These are phyloP conservation scores for Chlorops oryzae DNA, from an alignment of 1,140 invertebrate species.

Conservation along the genomic window DNA sequence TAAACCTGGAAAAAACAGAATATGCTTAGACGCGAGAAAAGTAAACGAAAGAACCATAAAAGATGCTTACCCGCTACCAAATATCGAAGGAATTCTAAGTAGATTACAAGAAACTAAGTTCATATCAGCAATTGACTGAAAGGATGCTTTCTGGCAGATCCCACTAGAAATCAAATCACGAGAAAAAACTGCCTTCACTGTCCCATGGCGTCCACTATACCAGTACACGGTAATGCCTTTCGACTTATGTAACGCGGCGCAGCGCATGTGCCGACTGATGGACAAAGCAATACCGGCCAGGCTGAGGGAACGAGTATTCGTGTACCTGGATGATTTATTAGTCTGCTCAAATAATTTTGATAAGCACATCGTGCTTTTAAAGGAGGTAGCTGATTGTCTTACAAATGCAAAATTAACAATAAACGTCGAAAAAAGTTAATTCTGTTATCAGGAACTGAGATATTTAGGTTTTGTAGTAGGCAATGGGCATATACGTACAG, in stretches of 20 bases:
- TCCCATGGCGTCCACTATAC: slow-evolving; percentile 39
- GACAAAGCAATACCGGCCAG: too few relatives aligned
- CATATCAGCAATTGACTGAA: too few relatives aligned
- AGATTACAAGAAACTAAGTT: too few relatives aligned
- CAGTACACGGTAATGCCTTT: slow-evolving; percentile 47
- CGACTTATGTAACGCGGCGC: slow-evolving; percentile 35
- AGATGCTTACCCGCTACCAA: too few relatives aligned
- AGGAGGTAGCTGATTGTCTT: slow-evolving; percentile 37
- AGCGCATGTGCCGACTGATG: too few relatives aligned
- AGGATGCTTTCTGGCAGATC: slow-evolving; percentile 28
- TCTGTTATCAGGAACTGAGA: slow-evolving; percentile 32
- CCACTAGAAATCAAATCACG: slow-evolving; percentile 19
- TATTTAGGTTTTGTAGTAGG: too few relatives aligned
- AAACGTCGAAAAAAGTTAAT: slow-evolving; percentile 47
- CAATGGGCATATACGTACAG: slow-evolving; percentile 33
- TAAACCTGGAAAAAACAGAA: too few relatives aligned
- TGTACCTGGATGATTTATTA: slow-evolving; percentile 50
- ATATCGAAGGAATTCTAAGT: too few relatives aligned
- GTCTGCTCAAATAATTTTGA: slow-evolving; percentile 38
- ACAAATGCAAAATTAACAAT: slow-evolving; percentile 45
- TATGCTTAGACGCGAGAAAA: too few relatives aligned
- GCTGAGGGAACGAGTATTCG: slow-evolving; percentile 21
- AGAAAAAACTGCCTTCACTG: slow-evolving; percentile 48
- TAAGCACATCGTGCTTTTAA: slow-evolving; percentile 43
- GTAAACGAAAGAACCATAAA: too few relatives aligned